Conservation (phyloP, 2,888 invertebrate genomes). For the Falcaria lacertinaria region DNA sequence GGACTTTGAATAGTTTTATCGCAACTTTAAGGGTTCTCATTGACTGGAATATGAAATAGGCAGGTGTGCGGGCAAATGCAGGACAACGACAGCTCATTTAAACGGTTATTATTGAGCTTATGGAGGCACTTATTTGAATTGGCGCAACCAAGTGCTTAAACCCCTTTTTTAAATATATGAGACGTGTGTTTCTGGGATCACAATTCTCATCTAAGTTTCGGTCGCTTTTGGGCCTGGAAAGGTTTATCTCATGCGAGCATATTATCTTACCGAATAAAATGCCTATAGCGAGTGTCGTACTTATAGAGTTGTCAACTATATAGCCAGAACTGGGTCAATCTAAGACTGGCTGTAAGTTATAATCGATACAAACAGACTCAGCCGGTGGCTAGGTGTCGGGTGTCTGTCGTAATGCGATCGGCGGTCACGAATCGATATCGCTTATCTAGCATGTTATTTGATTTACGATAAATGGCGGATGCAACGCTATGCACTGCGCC, state of each 20-base stretch:
- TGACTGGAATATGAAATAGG: neutral
- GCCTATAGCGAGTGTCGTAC: too few species aligned
- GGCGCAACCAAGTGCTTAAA: too few species aligned
- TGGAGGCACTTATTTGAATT: neutral
- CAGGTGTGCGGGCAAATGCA: neutral
- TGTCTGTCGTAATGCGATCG: slow-evolving; percentile 63
- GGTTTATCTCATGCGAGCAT: too few species aligned
- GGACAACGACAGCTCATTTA: neutral
- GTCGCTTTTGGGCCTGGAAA: too few species aligned
- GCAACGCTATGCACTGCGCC: slow-evolving; percentile 47
- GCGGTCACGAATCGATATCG: slow-evolving; percentile 61
- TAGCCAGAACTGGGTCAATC: slow-evolving; percentile 48
- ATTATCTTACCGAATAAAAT: too few species aligned
- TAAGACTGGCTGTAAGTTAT: slow-evolving; percentile 39
- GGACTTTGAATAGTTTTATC: too few species aligned
- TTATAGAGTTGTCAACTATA: slow-evolving; percentile 16
- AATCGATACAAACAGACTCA: slow-evolving; percentile 44
- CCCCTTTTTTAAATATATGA: too few species aligned
- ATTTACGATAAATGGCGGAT: slow-evolving; percentile 59
- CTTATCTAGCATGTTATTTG: slow-evolving; percentile 58
- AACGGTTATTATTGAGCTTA: neutral
- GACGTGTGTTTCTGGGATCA: too few species aligned
- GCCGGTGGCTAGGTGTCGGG: slow-evolving; percentile 60
- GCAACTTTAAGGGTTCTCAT: too few species aligned
- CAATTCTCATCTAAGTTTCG: too few species aligned